Base-by-base conservation (phyloP, 2,113 vertebrate genomes). In the Sceloporus undulatus region DNA sequence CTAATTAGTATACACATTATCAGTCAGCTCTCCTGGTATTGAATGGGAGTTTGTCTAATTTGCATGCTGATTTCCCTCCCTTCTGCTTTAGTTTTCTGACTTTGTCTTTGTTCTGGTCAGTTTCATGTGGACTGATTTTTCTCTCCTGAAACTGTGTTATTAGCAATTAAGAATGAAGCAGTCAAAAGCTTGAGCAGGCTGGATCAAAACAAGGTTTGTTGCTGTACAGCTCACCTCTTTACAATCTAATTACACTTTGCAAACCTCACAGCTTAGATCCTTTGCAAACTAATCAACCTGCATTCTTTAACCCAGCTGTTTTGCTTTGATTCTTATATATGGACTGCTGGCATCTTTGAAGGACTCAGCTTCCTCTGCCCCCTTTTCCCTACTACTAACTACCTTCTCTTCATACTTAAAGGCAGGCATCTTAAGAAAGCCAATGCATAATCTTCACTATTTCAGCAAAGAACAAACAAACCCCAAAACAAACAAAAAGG, bases 281-380 rank as follows among this genome's bases (percentile, higher is more conserved):
- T 65, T 87, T 5, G 14, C 40, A 73, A 68, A 56, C 40, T 66
- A 76, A 88, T 66, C 80, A 83, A 82, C 4, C 42, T 77, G 5
- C 87, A 87, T 88, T 83, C 73, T 82, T 83, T 83, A 82, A n/a
- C 40, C 66, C 59, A 74, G 34, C 79, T 83, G 66, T 48, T 79
- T 70, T 86, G 48, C 29, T 70, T 82, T 76, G 71, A 52, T 66
- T 66, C 56, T 76, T 76, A 82, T 48, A 79, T 27, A 79, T 27
- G 29, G 29, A 71, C 68, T 76, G 40, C 68, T 76, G 56, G 71
- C 54, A 87, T 48, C 27, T 78, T 83, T 76, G 74, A 54, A 4
- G 23, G 25, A 80, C 71, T 34, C 70, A 75, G n/a, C 21, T 34
- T 18, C 14, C 25, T 27, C 82, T 25, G 59, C 85, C 85, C 34